Conservation (phyloP, 2,797 vertebrate species). For the Galaxias olidus region DNA sequence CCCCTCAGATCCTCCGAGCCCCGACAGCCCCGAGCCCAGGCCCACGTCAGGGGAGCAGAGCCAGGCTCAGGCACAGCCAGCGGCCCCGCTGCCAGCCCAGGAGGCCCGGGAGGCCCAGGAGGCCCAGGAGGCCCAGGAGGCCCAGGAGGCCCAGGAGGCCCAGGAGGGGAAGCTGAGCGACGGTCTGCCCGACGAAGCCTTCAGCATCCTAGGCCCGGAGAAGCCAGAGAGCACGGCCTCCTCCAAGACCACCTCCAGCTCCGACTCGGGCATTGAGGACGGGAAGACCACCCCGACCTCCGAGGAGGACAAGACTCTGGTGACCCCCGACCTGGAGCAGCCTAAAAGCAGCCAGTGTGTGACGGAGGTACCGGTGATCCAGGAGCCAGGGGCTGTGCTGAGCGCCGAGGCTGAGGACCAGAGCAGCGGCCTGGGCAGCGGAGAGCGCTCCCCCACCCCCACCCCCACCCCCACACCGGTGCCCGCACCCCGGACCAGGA, state of each 20-base stretch:
- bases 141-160: constrained; percentile 24
- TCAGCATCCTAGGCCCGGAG: constrained; percentile 53
- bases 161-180: constrained; percentile 46
- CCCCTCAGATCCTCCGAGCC: constrained; percentile 31
- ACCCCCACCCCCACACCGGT: not conserved
- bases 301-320: constrained; percentile 74
- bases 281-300: constrained; percentile 67
- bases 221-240: constrained; percentile 73
- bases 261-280: constrained; percentile 73
- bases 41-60: constrained; percentile 25
- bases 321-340: constrained; percentile 60
- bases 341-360: constrained; percentile 23
- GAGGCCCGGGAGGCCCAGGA: constrained; percentile 16
- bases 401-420: constrained; percentile 1
- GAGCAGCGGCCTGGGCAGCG: not conserved
- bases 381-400: not conserved
- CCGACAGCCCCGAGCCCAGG: constrained; percentile 34
- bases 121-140: not conserved
- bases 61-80: not conserved
- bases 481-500: constrained; percentile 5
- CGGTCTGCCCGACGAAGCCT: constrained; percentile 51
- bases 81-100: constrained; percentile 14
- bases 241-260: constrained; percentile 65
- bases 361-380: constrained; percentile 8
- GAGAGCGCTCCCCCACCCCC: constrained; percentile 11